Evolutionary conservation across 2,113 vertebrate genomes (phyloP).

Genomic region (Hiodon alosoides): DNA sequence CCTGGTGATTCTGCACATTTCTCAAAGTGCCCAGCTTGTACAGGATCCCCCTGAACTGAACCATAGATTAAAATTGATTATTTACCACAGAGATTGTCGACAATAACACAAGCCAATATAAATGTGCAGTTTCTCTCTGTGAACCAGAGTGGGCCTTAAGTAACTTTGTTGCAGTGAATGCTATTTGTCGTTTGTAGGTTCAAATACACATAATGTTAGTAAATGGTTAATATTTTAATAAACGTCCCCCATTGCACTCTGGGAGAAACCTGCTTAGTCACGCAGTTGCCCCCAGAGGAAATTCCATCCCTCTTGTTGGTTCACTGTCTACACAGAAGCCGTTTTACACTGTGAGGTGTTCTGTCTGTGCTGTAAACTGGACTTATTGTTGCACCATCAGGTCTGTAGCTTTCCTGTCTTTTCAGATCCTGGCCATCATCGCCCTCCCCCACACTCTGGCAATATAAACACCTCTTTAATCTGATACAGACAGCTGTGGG

Average conservation of each 20-base stretch:
- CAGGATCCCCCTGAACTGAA: background rate
- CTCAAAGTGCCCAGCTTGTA: background rate
- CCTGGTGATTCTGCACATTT: background rate
- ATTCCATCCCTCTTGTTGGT: background rate
- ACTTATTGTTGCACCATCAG: background rate
- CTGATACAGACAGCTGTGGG: conserved; percentile 3
- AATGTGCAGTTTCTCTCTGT: too few species aligned
- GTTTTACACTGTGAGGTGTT: background rate
- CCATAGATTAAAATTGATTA: background rate
- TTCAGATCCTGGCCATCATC: too few species aligned
- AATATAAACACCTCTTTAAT: background rate
- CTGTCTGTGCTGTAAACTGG: background rate
- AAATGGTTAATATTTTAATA: conserved; percentile 14
- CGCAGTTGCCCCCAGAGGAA: background rate
- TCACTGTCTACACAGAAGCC: background rate
- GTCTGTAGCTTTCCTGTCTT: background rate
- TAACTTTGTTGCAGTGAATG: too few species aligned
- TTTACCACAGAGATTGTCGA: background rate
- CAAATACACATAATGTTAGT: background rate
- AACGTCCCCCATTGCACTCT: background rate
- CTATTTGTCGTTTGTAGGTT: too few species aligned
- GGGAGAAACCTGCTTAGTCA: conserved; percentile 1
- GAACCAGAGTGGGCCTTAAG: too few species aligned
- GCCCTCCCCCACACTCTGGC: background rate
- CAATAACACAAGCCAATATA: too few species aligned